Base-by-base conservation (phyloP, 2,797 vertebrate species). In the Neostethus bicornis region DNA sequence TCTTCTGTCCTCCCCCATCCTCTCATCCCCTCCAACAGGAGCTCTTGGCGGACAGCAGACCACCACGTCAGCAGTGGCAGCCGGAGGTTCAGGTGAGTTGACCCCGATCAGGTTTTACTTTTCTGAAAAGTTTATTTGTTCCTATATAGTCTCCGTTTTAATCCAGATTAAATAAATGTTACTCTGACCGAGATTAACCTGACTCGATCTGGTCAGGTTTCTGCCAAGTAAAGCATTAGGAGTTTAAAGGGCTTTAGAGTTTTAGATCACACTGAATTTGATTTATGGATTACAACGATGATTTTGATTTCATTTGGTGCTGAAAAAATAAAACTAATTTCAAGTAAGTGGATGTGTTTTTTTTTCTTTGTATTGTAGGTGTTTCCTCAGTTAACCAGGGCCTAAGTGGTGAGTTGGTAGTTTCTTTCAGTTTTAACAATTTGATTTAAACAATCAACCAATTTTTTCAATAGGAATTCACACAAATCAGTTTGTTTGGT, bases 31-130 rank as follows among this genome's bases (percentile, higher is more conserved):
- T 24, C 29, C 3, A 10, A 11, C 54, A 85, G 82, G 77, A 58
- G 12, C 44, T 19, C 29, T n/a, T 41, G 68, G 66, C 11, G 9
- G 20, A 32, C 77, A 76, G 16, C 85, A 55, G 82, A 89, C 87
- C 50, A 71, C 86, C 25, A 19, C 23, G 10, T 66, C 29, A 0
- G 58, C 16, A 3, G 53, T 20, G 10, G 74, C 60, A 41, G 70
- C 87, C 59, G 85, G 82, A 80, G 86, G 73, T 76, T 85, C 82
- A 77, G 91, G 92, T 93, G 89, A 92, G 87, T 69, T 31, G 7
- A 82, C 72, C 66, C 77, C 58, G 75, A 88, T 87, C 79, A 63
- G 61, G 58, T 80, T 61, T 63, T 62, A 53, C 34, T 37, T 20
- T 65, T 47, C 42, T 79, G 53, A 86, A 81, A 41, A 61, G 19